Base-by-base conservation (phyloP, 2,888 invertebrate species). In the Sipha maydis region DNA sequence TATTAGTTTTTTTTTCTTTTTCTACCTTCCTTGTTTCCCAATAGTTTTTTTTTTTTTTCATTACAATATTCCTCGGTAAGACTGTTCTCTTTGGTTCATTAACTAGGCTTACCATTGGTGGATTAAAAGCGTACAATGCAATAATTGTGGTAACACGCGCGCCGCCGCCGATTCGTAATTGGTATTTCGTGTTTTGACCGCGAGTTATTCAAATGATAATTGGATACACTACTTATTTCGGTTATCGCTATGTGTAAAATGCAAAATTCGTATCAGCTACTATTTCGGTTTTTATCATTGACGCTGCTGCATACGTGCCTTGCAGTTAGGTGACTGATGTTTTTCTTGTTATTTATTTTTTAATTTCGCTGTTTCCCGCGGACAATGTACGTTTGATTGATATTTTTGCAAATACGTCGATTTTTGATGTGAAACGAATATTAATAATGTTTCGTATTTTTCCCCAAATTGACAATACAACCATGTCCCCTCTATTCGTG, bases 391-490 rank as follows among this genome's bases (percentile, higher is more conserved):
- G n/a, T 41, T 61, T 75, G 83, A 83, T 84, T 31, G 61, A 76
- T 76, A 41, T 84, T 61, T 76, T 14, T 77, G n/a, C 67, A 31
- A 56, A n/a, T 14, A 31, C 48, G n/a, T 54, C 3, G 14, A 8
- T 4, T 67, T 77, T 73, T 41, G 25, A 86, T 61, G 28, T 79
- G 28, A 80, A 86, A 73, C 17, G 80, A 80, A 80, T 61, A 61
- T 8, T 31, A 17, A 77, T 77, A 84, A 41, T 28, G 67, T 85
- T 76, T 21, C 17, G 31, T 54, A n/a, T 86, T 88, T 86, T 82
- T 31, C 48, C 82, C 67, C 28, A 41, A 80, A 73, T 82, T 5
- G 9, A 82, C 67, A 75, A 80, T 76, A n/a, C 79, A 38, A 28
- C 28, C 8, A 7, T 28, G 54, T 38, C 34, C 79, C 85, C 75